Evolutionary conservation across 2,113 vertebrate species (phyloP).

Genomic region (Dermatemys mawii): DNA sequence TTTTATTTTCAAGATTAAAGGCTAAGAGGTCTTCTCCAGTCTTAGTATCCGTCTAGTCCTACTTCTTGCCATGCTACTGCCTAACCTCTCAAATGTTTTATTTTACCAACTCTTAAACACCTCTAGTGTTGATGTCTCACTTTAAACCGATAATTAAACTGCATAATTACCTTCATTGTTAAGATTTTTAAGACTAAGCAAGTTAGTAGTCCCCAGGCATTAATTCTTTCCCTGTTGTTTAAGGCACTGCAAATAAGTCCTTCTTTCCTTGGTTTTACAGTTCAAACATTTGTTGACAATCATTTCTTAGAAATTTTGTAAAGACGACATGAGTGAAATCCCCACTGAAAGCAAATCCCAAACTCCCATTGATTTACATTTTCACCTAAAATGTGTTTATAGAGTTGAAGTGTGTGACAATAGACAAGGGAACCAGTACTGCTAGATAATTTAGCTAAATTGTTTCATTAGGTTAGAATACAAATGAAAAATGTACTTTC

Average conservation of each 20-base stretch:
- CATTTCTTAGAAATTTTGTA: background rate
- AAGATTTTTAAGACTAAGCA: background rate
- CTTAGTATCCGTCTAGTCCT: background rate
- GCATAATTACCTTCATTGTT: background rate
- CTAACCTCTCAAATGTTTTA: background rate
- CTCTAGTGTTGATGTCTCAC: background rate
- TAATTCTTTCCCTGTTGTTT: background rate
- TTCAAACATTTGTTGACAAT: background rate
- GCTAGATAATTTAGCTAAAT: background rate
- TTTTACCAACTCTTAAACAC: background rate
- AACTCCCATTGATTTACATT: background rate
- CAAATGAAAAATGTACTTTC: background rate
- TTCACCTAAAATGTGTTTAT: background rate
- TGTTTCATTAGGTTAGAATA: background rate
- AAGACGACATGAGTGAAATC: background rate
- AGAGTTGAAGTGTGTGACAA: background rate
- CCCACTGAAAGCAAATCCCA: background rate
- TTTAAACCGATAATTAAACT: background rate
- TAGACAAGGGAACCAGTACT: background rate
- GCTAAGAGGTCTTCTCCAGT: no score
- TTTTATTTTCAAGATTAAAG: background rate
- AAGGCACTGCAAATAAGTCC: background rate
- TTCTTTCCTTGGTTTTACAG: background rate
- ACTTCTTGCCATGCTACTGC: background rate
- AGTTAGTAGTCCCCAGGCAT: background rate